Percentiles rank a stretch among this genome's conserved stretches.
Evolutionary conservation across 2,113 vertebrate species (phyloP).

Genomic region (Lophius piscatorius): DNA sequence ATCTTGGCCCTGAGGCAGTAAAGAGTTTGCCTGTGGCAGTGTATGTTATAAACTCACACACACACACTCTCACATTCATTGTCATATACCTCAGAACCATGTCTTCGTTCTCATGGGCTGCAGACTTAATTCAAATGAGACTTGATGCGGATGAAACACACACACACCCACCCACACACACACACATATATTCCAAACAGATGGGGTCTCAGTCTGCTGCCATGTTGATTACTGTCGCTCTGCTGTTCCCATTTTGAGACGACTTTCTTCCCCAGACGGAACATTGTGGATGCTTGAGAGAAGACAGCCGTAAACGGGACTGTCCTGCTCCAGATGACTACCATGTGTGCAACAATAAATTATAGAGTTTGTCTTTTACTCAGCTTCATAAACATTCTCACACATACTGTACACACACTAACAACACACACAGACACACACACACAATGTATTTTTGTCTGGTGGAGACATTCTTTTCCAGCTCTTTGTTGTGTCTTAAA

Average conservation of each 20-base stretch:
- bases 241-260: constrained; percentile 58
- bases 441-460: constrained; percentile 58
- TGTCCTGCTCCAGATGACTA: constrained; percentile 73
- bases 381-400: constrained; percentile 74
- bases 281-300: constrained; percentile 69
- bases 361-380: constrained; percentile 67
- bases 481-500: constrained; percentile 75
- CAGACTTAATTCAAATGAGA: no score
- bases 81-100: background rate
- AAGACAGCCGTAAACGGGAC: constrained; percentile 71
- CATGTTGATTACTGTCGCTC: constrained; percentile 23
- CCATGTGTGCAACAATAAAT: constrained; percentile 76
- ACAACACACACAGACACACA: constrained; percentile 37
- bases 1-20: constrained; percentile 32
- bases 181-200: constrained; percentile 39
- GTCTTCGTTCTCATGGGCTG: no score
- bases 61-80: constrained; percentile 8
- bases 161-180: background rate
- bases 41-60: constrained; percentile 19
- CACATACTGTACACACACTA: constrained; percentile 49
- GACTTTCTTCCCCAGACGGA: constrained; percentile 61
- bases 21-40: constrained; percentile 32
- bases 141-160: constrained; percentile 42
- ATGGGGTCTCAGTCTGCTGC: constrained; percentile 28
- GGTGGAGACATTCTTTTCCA: constrained; percentile 57